Evolutionary conservation across 53 echinoderm and acorn worm species (phyloP).

Genomic region (Echinometra lucunter): DNA sequence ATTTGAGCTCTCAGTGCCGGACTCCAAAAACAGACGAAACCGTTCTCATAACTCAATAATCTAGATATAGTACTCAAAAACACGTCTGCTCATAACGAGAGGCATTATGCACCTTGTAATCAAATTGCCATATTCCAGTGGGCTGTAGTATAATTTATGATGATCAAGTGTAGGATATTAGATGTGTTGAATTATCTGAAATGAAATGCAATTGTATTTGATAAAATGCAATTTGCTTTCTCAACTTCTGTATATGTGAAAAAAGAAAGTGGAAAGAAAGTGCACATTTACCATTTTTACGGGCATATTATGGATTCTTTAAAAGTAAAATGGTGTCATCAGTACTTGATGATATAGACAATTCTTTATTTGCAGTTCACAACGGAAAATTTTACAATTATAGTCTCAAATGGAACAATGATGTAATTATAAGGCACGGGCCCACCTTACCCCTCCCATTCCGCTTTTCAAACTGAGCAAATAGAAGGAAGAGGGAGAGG

Average conservation of each 20-base stretch:
- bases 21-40: conserved; percentile 39
- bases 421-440: background rate
- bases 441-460: no score
- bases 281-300: background rate
- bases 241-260: no score
- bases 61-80: background rate
- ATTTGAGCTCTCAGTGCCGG: background rate
- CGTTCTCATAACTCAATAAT: conserved; percentile 48
- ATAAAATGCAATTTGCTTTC: background rate
- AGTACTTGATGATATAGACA: background rate
- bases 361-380: background rate
- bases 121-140: background rate
- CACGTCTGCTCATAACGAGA: background rate
- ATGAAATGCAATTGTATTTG: background rate
- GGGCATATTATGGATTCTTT: background rate
- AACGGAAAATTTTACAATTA: background rate
- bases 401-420: background rate
- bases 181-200: background rate
- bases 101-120: conserved; percentile 4
- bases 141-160: background rate
- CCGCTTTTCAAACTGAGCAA: no score
- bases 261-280: background rate
- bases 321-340: background rate
- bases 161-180: background rate
- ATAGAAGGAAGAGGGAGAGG: no score